These are phyloP conservation scores for Alectoris magna DNA, from an alignment of 2,797 vertebrate genomes.

Conservation along the genomic window DNA sequence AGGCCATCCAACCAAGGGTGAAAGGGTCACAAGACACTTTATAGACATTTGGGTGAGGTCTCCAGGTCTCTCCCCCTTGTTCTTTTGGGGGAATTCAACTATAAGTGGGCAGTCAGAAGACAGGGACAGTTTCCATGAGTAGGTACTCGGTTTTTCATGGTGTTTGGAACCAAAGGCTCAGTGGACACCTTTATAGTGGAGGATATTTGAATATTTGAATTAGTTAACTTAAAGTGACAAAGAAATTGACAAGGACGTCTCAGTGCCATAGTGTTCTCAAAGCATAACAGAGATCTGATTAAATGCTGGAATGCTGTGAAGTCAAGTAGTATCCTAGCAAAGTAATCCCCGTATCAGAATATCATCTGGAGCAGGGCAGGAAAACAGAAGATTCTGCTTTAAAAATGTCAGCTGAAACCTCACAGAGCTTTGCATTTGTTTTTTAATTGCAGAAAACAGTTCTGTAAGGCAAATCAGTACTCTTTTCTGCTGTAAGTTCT, in stretches of 20 bases:
- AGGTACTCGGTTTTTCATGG: not conserved
- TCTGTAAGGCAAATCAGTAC: not conserved
- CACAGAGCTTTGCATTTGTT: not conserved
- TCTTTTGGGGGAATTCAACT: too few species aligned
- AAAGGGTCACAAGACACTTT: too few species aligned
- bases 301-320: not conserved
- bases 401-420: not conserved
- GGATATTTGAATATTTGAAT: not conserved
- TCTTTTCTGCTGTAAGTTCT: not conserved
- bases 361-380: not conserved
- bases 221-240: not conserved
- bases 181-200: not conserved
- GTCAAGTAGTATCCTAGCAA: not conserved
- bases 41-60: too few species aligned
- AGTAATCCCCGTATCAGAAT: not conserved
- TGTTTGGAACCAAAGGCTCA: not conserved
- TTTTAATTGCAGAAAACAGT: not conserved
- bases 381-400: not conserved
- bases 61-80: too few species aligned
- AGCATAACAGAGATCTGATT: not conserved
- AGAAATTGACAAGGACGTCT: not conserved
- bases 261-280: not conserved
- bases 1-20: too few species aligned
- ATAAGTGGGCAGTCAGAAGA: not conserved
- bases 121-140: not conserved